A percentile compares a stretch with the other conserved stretches of the same genome.
These are phyloP conservation scores for Aldrovandia affinis DNA, from an alignment of 2,797 vertebrate species.

Conservation along the genomic window DNA sequence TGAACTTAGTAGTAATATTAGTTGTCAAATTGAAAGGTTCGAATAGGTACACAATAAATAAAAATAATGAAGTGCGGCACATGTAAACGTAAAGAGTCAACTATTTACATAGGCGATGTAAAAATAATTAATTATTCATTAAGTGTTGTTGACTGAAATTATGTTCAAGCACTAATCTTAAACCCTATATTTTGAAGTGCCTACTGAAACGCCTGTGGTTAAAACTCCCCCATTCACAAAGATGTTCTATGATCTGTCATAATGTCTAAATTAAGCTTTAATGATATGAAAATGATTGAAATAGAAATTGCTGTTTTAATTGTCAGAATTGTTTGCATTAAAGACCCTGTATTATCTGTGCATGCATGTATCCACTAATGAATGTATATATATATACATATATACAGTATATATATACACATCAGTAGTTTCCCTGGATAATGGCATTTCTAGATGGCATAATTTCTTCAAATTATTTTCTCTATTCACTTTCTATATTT, in stretches of 20 bases:
- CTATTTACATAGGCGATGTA: not conserved
- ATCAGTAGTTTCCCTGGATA: not conserved
- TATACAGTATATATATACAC: too few relatives aligned
- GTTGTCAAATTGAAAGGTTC: not conserved
- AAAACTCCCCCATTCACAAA: not conserved
- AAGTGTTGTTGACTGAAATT: not conserved
- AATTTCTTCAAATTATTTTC: not conserved
- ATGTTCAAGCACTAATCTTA: not conserved
- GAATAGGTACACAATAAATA: not conserved
- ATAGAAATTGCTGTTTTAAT: too few relatives aligned
- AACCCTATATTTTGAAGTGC: not conserved
- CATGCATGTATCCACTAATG: not conserved
- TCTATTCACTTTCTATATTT: not conserved
- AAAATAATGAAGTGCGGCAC: not conserved
- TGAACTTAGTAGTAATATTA: too few relatives aligned
- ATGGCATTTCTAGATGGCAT: not conserved
- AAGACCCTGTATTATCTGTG: not conserved
- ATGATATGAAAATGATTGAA: too few relatives aligned
- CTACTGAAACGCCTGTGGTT: not conserved
- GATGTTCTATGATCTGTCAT: not conserved
- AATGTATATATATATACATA: too few relatives aligned
- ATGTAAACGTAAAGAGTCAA: not conserved
- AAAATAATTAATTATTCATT: not conserved
- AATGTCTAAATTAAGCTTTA: not conserved
- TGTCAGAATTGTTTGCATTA: not conserved